Conservation (phyloP, 2,888 invertebrate species). For the Pollenia griseotomentosa region DNA sequence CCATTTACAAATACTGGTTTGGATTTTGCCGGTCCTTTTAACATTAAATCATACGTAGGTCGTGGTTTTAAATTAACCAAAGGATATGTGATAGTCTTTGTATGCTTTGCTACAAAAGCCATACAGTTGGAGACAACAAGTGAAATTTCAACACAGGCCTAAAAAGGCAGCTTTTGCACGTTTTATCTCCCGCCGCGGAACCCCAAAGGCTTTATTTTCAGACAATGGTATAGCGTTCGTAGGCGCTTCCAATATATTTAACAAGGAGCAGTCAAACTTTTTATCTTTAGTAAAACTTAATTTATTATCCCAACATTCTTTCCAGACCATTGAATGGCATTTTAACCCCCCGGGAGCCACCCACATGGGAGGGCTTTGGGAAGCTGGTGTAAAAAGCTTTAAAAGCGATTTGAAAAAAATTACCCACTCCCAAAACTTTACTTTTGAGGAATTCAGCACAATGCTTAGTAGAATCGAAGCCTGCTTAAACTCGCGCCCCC, state of each 20-base stretch:
- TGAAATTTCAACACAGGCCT: background rate
- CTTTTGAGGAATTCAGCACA: constrained; percentile 43
- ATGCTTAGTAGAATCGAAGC: constrained; percentile 44
- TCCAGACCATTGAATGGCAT: constrained; percentile 21
- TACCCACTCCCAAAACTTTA: constrained; percentile 25
- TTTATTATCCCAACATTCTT: background rate
- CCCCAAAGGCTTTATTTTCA: too few species aligned
- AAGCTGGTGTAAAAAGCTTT: constrained; percentile 51
- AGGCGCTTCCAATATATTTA: too few species aligned
- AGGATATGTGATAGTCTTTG: too few species aligned
- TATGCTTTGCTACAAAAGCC: too few species aligned
- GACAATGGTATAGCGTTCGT: too few species aligned
- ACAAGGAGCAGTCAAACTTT: background rate
- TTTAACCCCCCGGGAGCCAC: constrained; percentile 36
- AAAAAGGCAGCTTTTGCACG: too few species aligned
- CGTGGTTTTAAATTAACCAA: too few species aligned
- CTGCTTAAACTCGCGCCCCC: constrained; percentile 45
- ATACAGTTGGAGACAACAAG: background rate
- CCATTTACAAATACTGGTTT: background rate
- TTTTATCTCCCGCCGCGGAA: too few species aligned
- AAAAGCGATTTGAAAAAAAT: constrained; percentile 37
- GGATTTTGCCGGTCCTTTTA: background rate
- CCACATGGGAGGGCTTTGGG: constrained; percentile 50
- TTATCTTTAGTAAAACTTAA: background rate
- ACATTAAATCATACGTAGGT: background rate